Evolutionary conservation across 2,113 vertebrate species (phyloP).

Genomic region (Anhinga rufa): DNA sequence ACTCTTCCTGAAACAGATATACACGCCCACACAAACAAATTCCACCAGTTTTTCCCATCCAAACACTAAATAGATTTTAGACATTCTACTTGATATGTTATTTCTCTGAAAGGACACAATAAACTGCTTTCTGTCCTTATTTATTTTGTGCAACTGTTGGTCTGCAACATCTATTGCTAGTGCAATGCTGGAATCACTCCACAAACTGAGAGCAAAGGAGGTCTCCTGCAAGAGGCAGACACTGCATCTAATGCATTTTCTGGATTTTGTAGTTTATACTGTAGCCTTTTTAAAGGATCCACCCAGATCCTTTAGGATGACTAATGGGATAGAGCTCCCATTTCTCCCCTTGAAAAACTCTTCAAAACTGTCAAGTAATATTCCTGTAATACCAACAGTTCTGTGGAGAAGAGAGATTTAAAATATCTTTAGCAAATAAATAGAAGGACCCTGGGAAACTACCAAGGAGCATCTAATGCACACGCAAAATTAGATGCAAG

Average conservation of each 20-base stretch:
- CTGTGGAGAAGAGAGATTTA: background rate
- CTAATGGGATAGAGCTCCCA: background rate
- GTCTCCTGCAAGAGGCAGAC: background rate
- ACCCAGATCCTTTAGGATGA: background rate
- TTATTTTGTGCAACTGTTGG: background rate
- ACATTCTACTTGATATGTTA: background rate
- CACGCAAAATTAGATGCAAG: background rate
- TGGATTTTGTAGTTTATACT: background rate
- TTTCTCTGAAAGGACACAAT: background rate
- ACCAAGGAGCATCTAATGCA: background rate
- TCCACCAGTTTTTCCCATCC: background rate
- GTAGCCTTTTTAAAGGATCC: background rate
- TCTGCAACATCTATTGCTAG: background rate
- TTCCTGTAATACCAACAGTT: background rate
- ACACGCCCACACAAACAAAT: background rate
- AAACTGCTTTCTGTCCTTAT: background rate
- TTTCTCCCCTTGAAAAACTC: background rate
- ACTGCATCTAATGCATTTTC: background rate
- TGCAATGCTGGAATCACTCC: background rate
- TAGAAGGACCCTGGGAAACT: background rate
- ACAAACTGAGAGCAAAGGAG: background rate
- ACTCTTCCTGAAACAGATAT: background rate
- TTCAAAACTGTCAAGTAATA: background rate
- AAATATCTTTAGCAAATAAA: background rate
- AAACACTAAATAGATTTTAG: background rate